A percentile compares a stretch with the other conserved stretches of the same genome.
Evolutionary conservation across 2,113 vertebrate species (phyloP).

Genomic region (Pristiophorus japonicus): DNA sequence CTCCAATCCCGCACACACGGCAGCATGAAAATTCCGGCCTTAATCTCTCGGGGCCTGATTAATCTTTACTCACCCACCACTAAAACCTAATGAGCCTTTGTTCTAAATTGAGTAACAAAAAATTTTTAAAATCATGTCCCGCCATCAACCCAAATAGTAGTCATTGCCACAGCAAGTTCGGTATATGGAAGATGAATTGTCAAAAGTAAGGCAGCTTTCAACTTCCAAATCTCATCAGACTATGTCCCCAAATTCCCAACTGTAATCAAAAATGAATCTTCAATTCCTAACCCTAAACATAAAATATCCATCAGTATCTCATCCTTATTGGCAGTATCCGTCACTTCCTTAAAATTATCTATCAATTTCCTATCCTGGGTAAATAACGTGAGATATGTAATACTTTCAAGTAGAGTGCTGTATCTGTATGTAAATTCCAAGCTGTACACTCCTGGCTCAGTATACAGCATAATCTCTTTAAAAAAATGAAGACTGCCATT

Average conservation of each 20-base stretch:
- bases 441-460: not conserved
- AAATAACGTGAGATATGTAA: not conserved
- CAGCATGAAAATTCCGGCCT: no score
- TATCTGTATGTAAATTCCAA: not conserved
- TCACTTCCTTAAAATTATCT: not conserved
- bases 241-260: not conserved
- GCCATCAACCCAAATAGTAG: not conserved
- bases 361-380: not conserved
- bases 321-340: not conserved
- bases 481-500: not conserved
- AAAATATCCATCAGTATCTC: not conserved
- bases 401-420: not conserved
- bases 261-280: not conserved
- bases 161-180: not conserved
- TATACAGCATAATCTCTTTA: not conserved
- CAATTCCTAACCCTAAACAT: not conserved
- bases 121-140: not conserved
- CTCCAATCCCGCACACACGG: no score
- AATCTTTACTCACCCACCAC: not conserved
- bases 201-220: not conserved
- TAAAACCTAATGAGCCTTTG: not conserved
- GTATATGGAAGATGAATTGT: not conserved
- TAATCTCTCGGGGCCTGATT: not conserved
- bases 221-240: not conserved
- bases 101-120: no score